Evolutionary conservation across 2,888 invertebrate species (phyloP).

Genomic region (Chromoteleia sp.): DNA sequence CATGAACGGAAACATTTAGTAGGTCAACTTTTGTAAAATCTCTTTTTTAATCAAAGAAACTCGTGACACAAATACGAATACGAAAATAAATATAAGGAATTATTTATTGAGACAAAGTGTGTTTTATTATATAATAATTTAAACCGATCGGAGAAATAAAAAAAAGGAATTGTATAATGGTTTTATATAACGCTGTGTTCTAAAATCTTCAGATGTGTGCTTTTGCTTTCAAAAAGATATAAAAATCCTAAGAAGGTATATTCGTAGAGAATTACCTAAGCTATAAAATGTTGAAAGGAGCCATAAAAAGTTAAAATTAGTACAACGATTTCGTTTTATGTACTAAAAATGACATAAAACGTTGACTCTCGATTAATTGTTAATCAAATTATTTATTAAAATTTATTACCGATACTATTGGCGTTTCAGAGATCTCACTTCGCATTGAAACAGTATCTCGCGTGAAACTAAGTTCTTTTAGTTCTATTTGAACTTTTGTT

Average conservation of each 20-base stretch:
- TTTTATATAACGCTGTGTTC: slow-evolving; percentile 33
- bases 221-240: slow-evolving; percentile 56
- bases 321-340: slow-evolving; percentile 43
- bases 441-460: too few species aligned
- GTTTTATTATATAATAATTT: slow-evolving; percentile 37
- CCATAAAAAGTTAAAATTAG: slow-evolving; percentile 59
- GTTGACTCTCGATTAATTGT: slow-evolving; percentile 47
- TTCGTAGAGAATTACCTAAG: slow-evolving; percentile 48
- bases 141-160: slow-evolving; percentile 16
- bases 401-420: slow-evolving; percentile 28
- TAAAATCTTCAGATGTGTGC: slow-evolving; percentile 36
- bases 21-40: slow-evolving; percentile 41
- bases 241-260: slow-evolving; percentile 49
- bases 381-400: slow-evolving; percentile 43
- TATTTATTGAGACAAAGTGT: slow-evolving; percentile 29
- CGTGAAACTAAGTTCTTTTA: background rate
- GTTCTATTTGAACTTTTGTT: background rate
- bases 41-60: slow-evolving; percentile 26
- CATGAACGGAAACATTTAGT: slow-evolving; percentile 47
- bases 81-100: slow-evolving; percentile 26
- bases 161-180: slow-evolving; percentile 28
- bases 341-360: slow-evolving; percentile 55
- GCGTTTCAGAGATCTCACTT: background rate
- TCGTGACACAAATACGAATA: slow-evolving; percentile 33
- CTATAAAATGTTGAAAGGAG: slow-evolving; percentile 54